These are phyloP conservation scores for Ennomos erosarius DNA, from an alignment of 2,888 invertebrate genomes.

Conservation along the genomic window DNA sequence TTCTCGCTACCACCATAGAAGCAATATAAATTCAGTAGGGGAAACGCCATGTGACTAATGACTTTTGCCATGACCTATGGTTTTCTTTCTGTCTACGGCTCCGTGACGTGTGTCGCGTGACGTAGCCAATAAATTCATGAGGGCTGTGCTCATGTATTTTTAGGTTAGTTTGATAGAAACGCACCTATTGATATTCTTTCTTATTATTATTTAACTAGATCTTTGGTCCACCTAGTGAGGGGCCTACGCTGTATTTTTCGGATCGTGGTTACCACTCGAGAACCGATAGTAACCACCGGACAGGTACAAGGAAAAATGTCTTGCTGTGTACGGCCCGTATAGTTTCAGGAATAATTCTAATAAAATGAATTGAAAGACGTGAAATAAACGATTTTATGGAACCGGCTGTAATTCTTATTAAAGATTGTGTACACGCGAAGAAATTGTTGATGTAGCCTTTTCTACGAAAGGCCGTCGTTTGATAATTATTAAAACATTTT, in stretches of 20 bases:
- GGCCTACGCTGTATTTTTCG: no score
- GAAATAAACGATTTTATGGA: constrained; percentile 17
- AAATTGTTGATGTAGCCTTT: constrained; percentile 17
- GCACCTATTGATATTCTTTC: no score
- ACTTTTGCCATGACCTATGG: constrained; percentile 26
- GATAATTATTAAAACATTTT: no score
- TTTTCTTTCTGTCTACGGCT: constrained; percentile 12
- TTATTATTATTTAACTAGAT: no score
- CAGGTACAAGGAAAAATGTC: no score
- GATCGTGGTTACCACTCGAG: no score
- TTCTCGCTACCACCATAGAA: neutral
- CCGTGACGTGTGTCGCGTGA: constrained; percentile 24
- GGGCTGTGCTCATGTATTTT: constrained; percentile 7
- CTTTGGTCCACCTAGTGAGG: no score
- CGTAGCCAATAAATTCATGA: constrained; percentile 11
- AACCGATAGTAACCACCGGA: no score
- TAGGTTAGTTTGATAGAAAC: neutral
- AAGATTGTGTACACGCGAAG: constrained; percentile 26
- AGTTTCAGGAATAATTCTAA: neutral
- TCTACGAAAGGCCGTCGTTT: constrained; percentile 6
- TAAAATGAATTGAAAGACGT: constrained; percentile 6
- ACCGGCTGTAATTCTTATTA: constrained; percentile 8
- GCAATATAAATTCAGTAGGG: constrained; percentile 6
- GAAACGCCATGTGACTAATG: constrained; percentile 23
- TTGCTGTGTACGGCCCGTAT: no score